Conservation (phyloP, 2,888 invertebrate genomes). For the Caenorhabditis auriculariae region DNA sequence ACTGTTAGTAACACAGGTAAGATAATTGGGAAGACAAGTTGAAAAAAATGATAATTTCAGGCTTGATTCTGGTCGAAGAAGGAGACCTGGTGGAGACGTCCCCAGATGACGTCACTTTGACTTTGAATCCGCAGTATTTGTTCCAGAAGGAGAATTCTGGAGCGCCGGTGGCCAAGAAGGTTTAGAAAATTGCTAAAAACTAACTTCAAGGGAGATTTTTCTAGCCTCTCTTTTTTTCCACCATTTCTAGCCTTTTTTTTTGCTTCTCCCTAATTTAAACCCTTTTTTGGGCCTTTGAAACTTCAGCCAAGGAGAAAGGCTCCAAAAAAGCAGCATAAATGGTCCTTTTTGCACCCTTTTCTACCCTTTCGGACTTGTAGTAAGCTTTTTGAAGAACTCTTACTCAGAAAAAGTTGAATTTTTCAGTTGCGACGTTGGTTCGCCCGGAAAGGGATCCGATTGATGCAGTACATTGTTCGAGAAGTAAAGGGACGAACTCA, state of each 20-base stretch:
- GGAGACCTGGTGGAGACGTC: conserved; percentile 27
- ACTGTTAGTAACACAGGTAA: conserved; percentile 34
- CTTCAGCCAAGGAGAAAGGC: too few species aligned
- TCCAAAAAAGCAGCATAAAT: too few species aligned
- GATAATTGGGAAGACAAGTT: background rate
- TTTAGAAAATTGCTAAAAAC: too few species aligned
- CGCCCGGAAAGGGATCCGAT: conserved; percentile 26
- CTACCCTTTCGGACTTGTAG: too few species aligned
- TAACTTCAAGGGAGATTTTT: too few species aligned
- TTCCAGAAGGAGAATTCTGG: background rate
- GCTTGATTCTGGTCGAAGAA: conserved; percentile 42
- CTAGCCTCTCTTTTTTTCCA: too few species aligned
- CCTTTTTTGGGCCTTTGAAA: too few species aligned
- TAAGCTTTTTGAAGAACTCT: too few species aligned
- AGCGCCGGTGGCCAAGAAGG: too few species aligned
- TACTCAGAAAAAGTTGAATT: background rate
- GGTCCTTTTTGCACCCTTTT: too few species aligned
- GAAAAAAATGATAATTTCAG: conserved; percentile 4
- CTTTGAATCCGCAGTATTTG: conserved; percentile 25
- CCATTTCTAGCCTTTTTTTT: too few species aligned
- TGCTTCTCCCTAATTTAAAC: too few species aligned
- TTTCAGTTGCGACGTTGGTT: conserved; percentile 34
- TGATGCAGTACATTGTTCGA: conserved; percentile 35
- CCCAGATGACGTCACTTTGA: conserved; percentile 20
- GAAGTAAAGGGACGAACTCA: conserved; percentile 26